Percentiles rank a stretch among this genome's conserved stretches.
phyloP scores from a whole-genome alignment of 2,113 vertebrate species.

The Australoheros scitulus region DNA sequence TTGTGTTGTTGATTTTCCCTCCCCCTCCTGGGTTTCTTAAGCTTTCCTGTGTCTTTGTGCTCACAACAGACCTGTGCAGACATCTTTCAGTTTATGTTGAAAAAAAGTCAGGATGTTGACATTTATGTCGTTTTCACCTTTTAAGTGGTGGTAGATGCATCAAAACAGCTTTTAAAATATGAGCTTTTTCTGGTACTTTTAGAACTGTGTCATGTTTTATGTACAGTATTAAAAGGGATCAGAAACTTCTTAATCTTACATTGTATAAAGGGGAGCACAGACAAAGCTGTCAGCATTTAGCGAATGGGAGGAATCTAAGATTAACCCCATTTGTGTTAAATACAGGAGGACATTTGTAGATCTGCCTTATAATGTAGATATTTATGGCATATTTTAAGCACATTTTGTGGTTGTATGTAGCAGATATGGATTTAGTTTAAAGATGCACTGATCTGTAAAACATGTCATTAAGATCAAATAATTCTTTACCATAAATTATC shows the following conservation, averaged over 20 bases:
- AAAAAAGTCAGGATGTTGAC: slow-evolving; percentile 10
- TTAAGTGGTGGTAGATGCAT: slow-evolving; percentile 18
- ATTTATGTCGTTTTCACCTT: not conserved
- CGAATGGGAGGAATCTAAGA: slow-evolving; percentile 52
- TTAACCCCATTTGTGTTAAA: slow-evolving; percentile 50
- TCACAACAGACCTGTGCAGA: slow-evolving; percentile 28
- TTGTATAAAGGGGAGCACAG: slow-evolving; percentile 2
- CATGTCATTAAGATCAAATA: not conserved
- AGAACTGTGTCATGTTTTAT: slow-evolving; percentile 13
- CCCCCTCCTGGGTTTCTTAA: slow-evolving; percentile 41
- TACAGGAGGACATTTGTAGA: not conserved
- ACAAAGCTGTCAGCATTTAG: slow-evolving; percentile 36
- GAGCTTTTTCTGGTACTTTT: slow-evolving; percentile 16
- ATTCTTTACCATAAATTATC: not conserved
- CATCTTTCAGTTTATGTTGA: not conserved
- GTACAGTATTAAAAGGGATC: slow-evolving; percentile 18
- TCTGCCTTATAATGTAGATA: not conserved
- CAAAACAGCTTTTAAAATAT: slow-evolving; percentile 3
- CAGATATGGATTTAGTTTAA: not conserved
- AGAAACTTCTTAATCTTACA: slow-evolving; percentile 28
- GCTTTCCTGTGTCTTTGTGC: slow-evolving; percentile 20
- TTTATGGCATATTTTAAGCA: not conserved
- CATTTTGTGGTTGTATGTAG: not conserved
- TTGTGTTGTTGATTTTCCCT: slow-evolving; percentile 20
- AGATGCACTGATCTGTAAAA: too few species aligned